These are phyloP conservation scores for Sciurus niger DNA, from an alignment of 2,113 vertebrate genomes.

Conservation along the genomic window DNA sequence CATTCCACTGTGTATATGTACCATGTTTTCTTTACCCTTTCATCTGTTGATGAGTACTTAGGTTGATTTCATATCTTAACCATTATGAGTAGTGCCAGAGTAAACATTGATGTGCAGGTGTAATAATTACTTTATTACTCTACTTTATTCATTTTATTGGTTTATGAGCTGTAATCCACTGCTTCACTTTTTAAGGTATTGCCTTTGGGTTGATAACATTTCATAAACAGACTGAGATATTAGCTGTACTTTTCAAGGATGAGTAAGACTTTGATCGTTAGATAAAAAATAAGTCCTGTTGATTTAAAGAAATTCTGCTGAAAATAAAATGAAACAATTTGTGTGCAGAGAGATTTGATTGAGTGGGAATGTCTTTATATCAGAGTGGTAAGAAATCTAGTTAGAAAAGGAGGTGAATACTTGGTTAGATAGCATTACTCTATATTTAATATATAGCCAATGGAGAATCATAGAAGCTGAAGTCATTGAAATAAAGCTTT, in stretches of 20 bases:
- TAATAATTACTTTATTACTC: background rate
- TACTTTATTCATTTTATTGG: background rate
- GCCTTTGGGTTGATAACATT: background rate
- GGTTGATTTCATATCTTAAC: background rate
- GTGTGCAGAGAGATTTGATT: background rate
- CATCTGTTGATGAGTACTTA: background rate
- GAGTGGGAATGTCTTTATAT: background rate
- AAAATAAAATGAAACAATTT: conserved; percentile 21
- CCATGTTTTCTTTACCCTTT: background rate
- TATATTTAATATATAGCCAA: background rate
- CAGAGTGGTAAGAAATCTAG: background rate
- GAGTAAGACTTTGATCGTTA: background rate
- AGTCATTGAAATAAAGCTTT: background rate
- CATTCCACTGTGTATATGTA: background rate
- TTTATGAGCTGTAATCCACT: background rate
- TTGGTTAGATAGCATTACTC: background rate
- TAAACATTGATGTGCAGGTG: background rate
- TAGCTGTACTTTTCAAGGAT: background rate
- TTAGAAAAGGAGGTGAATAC: background rate
- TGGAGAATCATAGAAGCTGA: background rate
- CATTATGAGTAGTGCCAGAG: background rate
- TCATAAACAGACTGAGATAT: background rate
- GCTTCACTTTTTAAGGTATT: background rate
- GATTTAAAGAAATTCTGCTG: background rate
- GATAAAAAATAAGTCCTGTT: background rate